phyloP scores from a whole-genome alignment of 2,113 vertebrate species.

The Calcarius ornatus region DNA sequence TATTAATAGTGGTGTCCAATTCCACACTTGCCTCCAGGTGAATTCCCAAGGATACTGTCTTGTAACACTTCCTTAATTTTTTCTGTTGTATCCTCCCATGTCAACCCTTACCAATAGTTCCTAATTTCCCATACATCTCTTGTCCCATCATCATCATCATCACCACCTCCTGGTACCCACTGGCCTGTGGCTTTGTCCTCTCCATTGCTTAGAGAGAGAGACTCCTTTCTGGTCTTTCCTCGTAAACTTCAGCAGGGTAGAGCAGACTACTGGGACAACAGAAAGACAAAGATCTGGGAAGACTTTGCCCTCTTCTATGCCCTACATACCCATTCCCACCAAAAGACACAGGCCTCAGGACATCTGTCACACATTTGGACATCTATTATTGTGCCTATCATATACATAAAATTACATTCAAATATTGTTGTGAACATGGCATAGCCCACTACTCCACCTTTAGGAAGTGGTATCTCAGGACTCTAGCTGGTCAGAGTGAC shows the following conservation, averaged over 20 bases:
- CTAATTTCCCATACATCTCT: neutral
- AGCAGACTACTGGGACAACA: neutral
- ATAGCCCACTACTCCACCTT: neutral
- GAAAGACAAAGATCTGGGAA: neutral
- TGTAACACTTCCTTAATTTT: neutral
- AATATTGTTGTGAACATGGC: neutral
- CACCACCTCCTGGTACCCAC: neutral
- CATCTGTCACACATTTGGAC: neutral
- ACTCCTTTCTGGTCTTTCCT: neutral
- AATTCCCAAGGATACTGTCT: neutral
- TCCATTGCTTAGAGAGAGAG: neutral
- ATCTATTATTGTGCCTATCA: neutral
- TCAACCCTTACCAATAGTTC: neutral
- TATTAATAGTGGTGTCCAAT: neutral
- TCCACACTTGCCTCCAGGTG: neutral
- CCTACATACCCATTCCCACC: neutral
- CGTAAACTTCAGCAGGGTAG: neutral
- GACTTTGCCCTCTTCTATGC: neutral
- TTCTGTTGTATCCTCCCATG: rapidly evolving
- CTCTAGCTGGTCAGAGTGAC: too few species aligned
- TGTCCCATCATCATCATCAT: neutral
- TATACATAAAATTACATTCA: neutral
- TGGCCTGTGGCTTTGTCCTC: neutral
- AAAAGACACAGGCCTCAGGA: neutral
- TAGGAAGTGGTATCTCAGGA: neutral